Percentiles rank a stretch among this genome's conserved stretches.
Conservation (phyloP, 30 jellyfish, hydroid and myxozoan genomes). For the Phacellophora camtschatica region DNA sequence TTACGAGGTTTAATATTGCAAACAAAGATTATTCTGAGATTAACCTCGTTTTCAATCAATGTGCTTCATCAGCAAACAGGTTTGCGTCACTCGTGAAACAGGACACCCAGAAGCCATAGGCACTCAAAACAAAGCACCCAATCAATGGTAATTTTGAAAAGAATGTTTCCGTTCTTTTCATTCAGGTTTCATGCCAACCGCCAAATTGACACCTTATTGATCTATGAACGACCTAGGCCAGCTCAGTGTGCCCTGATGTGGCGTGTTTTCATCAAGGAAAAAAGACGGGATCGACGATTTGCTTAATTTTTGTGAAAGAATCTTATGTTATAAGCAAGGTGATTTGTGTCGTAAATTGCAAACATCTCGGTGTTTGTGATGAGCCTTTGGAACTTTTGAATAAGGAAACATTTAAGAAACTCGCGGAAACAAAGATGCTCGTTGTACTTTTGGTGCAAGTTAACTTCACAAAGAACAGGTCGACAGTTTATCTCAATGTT, state of each 20-base stretch:
- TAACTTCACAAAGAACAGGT: conserved; percentile 4
- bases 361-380: neutral
- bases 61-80: neutral
- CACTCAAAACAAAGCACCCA: neutral
- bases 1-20: too few species aligned
- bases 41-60: neutral
- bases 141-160: neutral
- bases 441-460: neutral
- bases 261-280: neutral
- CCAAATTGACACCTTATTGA: neutral
- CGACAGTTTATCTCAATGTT: neutral
- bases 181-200: neutral
- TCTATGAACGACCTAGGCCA: neutral
- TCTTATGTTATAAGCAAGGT: neutral
- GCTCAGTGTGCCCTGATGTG: neutral
- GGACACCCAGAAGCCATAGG: neutral
- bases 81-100: neutral
- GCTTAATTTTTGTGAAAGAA: neutral
- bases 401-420: conserved; percentile 8
- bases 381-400: neutral
- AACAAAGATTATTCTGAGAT: too few species aligned
- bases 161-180: neutral
- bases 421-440: neutral
- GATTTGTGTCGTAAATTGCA: conserved; percentile 3
- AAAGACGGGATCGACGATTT: neutral